Evolutionary conservation across 2,113 vertebrate species (phyloP).

Genomic region (Capricornis sumatraensis): DNA sequence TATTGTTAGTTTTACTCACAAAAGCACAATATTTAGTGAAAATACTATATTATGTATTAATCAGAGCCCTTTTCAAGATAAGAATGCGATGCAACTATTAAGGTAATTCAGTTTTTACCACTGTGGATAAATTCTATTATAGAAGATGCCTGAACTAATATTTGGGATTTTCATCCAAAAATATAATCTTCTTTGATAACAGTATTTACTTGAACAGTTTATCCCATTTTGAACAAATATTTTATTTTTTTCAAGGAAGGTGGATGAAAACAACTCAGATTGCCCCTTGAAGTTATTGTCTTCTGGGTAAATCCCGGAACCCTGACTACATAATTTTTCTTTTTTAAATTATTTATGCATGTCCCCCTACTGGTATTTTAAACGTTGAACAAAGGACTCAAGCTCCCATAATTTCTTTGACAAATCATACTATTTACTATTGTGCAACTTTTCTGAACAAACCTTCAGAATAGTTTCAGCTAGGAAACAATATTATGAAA

Average conservation of each 20-base stretch:
- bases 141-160: neutral
- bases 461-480: neutral
- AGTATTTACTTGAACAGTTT: constrained; percentile 20
- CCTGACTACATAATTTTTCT: neutral
- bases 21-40: neutral
- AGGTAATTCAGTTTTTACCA: neutral
- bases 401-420: neutral
- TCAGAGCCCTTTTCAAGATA: neutral
- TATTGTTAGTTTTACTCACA: neutral
- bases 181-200: neutral
- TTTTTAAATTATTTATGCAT: neutral
- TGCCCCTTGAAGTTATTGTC: neutral
- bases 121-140: neutral
- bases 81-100: neutral
- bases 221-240: neutral
- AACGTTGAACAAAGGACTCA: neutral
- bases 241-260: neutral
- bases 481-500: neutral
- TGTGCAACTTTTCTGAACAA: neutral
- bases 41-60: neutral
- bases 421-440: neutral
- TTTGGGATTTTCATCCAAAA: neutral
- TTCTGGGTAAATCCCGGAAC: neutral
- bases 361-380: neutral
- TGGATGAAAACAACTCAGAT: neutral